Evolutionary conservation across 37 sponge, comb jelly and placozoan genomes (phyloP), one percentile per base, ranked within the genome.

Genomic region (Dysidea cf. avara): DNA sequence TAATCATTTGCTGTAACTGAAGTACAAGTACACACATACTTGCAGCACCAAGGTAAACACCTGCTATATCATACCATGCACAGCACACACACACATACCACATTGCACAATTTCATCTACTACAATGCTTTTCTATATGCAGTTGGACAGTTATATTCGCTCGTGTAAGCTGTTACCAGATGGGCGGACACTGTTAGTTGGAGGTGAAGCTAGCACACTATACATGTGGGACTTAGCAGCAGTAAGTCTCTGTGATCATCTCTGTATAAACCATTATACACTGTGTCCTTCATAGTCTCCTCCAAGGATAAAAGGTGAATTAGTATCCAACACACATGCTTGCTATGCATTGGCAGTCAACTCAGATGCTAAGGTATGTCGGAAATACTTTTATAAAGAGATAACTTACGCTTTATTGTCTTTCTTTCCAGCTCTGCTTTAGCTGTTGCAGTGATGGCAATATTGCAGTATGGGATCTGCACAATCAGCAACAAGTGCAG

Each of bases 371-470:
- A 97, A 94, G 71, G 93, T 92, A 18, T 39, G 73, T 66, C 18
- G 52, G 26, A 18, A 74, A 24, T 9, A 28, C n/a, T 7, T 69
- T 3, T 12, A 74, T n/a, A n/a, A n/a, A n/a, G n/a, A n/a, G n/a
- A n/a, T n/a, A n/a, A n/a, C n/a, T n/a, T n/a, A n/a, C n/a, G n/a
- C n/a, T n/a, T n/a, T n/a, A n/a, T n/a, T n/a, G n/a, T n/a, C n/a
- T n/a, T 17, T 22, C 31, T 39, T 13, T 69, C 17, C 73, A 89
- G 89, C 54, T 66, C 0, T 94, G 92, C 57, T 97, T 88, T 76
- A 97, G 95, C 46, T 97, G 98, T 82, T 94, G 94, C 49, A 97
- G 95, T 76, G 95, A 97, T 77, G 98, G 98, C 13, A 90, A 81
- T 70, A 97, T 97, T 34, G 96, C 89, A 33, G 89, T 97, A 36